Conservation (phyloP, 2,888 invertebrate genomes). For the Tanytarsus gracilentus region DNA sequence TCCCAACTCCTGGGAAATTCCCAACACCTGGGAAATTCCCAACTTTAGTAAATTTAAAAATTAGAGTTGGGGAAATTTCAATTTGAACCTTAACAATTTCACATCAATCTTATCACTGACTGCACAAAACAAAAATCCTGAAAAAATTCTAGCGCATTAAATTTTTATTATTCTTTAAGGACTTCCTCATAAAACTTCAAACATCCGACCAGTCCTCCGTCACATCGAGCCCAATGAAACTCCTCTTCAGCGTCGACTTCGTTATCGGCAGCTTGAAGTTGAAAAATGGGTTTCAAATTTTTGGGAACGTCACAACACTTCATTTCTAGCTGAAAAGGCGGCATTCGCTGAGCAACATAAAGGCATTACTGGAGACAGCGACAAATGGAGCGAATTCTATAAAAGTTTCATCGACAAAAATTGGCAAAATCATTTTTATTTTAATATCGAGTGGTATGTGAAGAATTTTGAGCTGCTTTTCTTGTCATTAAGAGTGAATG, state of each 20-base stretch:
- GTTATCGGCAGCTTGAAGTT: constrained; percentile 56
- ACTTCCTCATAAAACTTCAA: constrained; percentile 71
- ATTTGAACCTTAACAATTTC: too few relatives aligned
- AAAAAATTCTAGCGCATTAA: constrained; percentile 36
- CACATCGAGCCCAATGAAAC: constrained; percentile 58
- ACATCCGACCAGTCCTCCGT: constrained; percentile 63
- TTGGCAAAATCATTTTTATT: constrained; percentile 62
- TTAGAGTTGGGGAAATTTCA: too few relatives aligned
- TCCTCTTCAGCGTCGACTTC: constrained; percentile 51
- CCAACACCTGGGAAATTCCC: too few relatives aligned
- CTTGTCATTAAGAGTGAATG: constrained; percentile 52
- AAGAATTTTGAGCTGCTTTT: constrained; percentile 60
- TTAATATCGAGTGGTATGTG: constrained; percentile 77
- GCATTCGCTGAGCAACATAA: constrained; percentile 47
- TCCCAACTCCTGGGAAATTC: too few relatives aligned
- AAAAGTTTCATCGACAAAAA: constrained; percentile 76
- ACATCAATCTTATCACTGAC: too few relatives aligned
- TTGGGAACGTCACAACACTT: constrained; percentile 71
- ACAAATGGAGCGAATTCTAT: constrained; percentile 84
- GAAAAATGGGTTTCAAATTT: constrained; percentile 79
- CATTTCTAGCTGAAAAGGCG: constrained; percentile 61
- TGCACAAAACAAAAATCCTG: constrained; percentile 37
- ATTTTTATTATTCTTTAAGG: too few relatives aligned
- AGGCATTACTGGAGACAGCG: constrained; percentile 54
- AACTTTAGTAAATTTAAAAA: too few relatives aligned